These are phyloP conservation scores for Procavia capensis DNA, from an alignment of 2,113 vertebrate species.

Conservation along the genomic window DNA sequence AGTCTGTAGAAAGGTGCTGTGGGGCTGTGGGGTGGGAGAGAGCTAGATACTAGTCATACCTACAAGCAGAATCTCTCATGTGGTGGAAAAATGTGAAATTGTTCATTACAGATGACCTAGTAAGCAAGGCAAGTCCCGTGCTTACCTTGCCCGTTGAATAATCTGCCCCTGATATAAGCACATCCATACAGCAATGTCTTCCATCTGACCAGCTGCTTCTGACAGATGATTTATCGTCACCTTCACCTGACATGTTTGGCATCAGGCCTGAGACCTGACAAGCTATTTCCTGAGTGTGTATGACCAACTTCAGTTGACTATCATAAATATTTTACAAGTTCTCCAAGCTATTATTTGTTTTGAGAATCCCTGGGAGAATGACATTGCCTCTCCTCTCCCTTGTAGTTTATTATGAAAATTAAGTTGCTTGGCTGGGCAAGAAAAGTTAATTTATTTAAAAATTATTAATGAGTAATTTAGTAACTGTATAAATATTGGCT, in stretches of 20 bases:
- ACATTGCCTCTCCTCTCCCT: background rate
- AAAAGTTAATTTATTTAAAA: slow-evolving; percentile 15
- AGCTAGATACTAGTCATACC: too few relatives aligned
- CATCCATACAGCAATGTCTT: background rate
- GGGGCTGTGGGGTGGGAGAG: too few relatives aligned
- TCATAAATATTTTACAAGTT: slow-evolving; percentile 47
- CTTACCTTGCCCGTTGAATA: too few relatives aligned
- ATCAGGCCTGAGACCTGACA: background rate
- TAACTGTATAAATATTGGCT: background rate
- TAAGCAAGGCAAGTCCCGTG: too few relatives aligned
- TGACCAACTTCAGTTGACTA: background rate
- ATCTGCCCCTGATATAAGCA: slow-evolving; percentile 34
- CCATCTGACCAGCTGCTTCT: fast-evolving
- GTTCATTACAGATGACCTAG: too few relatives aligned
- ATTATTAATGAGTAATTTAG: slow-evolving; percentile 17
- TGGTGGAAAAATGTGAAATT: too few relatives aligned
- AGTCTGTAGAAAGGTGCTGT: too few relatives aligned
- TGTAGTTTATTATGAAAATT: background rate
- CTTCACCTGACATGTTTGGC: background rate
- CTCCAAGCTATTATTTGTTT: background rate
- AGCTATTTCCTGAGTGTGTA: background rate
- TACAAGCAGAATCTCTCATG: too few relatives aligned
- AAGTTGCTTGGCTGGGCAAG: background rate
- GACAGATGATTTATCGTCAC: slow-evolving; percentile 1
- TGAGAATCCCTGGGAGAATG: background rate